phyloP scores from a whole-genome alignment of 2,797 vertebrate species.

The Rhyacichthys aspro region DNA sequence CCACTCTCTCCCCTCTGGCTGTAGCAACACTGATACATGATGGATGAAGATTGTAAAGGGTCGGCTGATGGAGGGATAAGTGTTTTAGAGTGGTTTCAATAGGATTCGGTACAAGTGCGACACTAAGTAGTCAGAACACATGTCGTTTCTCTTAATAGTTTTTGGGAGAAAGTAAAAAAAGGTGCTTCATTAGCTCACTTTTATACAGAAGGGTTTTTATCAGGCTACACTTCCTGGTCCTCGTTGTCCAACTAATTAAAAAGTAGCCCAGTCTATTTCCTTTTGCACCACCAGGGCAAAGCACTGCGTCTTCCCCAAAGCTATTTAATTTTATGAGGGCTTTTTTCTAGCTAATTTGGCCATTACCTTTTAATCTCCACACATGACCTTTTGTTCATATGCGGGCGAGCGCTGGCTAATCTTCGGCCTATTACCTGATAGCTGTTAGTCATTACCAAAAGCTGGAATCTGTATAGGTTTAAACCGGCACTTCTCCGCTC shows the following conservation, averaged over 20 bases:
- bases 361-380: constrained; percentile 54
- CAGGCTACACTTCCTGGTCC: constrained; percentile 44
- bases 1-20: constrained; percentile 61
- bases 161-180: neutral
- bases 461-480: constrained; percentile 38
- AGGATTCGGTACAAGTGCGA: constrained; percentile 35
- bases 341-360: constrained; percentile 66
- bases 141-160: constrained; percentile 33
- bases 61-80: constrained; percentile 52
- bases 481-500: constrained; percentile 24
- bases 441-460: constrained; percentile 50
- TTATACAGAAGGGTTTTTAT: constrained; percentile 30
- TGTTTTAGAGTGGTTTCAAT: constrained; percentile 49
- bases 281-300: constrained; percentile 43
- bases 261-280: constrained; percentile 58
- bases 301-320: constrained; percentile 44
- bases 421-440: constrained; percentile 57
- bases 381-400: constrained; percentile 65
- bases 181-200: too few relatives aligned
- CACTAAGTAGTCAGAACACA: constrained; percentile 20
- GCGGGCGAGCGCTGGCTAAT: constrained; percentile 44
- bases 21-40: constrained; percentile 62
- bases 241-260: constrained; percentile 59
- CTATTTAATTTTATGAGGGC: constrained; percentile 62
- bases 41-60: constrained; percentile 57